Percentiles rank a stretch among this genome's conserved stretches.
Conservation (phyloP, 2,888 invertebrate species). For the Leucoma salicis region DNA sequence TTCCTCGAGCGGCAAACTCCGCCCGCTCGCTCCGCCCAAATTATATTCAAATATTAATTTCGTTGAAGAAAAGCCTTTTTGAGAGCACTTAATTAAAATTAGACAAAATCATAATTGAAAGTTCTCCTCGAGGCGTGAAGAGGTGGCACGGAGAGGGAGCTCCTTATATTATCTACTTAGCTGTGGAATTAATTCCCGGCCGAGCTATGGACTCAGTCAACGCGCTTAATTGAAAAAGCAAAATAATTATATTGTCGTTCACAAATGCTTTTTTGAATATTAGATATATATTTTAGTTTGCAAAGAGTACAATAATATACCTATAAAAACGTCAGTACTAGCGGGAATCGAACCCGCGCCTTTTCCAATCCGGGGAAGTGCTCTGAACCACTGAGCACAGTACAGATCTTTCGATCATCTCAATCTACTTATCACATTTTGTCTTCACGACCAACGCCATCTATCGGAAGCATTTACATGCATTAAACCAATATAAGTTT, state of each 20-base stretch:
- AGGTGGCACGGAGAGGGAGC: slow-evolving; percentile 64
- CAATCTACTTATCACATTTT: too few relatives aligned
- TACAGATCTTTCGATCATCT: too few relatives aligned
- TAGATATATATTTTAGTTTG: slow-evolving; percentile 20
- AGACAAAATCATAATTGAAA: slow-evolving; percentile 83
- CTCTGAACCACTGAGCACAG: too few relatives aligned
- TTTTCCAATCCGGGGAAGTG: too few relatives aligned
- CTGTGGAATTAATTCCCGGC: slow-evolving; percentile 72
- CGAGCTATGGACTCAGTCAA: slow-evolving; percentile 54
- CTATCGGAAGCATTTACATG: neutral
- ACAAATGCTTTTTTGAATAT: slow-evolving; percentile 28
- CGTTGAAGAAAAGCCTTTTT: slow-evolving; percentile 79
- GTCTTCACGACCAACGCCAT: too few relatives aligned
- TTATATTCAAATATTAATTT: slow-evolving; percentile 83
- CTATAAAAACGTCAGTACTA: too few relatives aligned
- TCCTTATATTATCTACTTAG: slow-evolving; percentile 79
- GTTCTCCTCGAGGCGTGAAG: slow-evolving; percentile 81
- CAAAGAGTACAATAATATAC: neutral
- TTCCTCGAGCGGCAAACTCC: slow-evolving; percentile 79
- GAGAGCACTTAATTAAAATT: slow-evolving; percentile 82
- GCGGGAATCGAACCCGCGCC: too few relatives aligned
- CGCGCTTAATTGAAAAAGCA: slow-evolving; percentile 67
- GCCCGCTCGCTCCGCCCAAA: slow-evolving; percentile 79
- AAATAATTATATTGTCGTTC: slow-evolving; percentile 54
- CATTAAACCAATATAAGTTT: too few relatives aligned